Base-by-base conservation (phyloP, 2,113 vertebrate species). In the Maccullochella peelii region DNA sequence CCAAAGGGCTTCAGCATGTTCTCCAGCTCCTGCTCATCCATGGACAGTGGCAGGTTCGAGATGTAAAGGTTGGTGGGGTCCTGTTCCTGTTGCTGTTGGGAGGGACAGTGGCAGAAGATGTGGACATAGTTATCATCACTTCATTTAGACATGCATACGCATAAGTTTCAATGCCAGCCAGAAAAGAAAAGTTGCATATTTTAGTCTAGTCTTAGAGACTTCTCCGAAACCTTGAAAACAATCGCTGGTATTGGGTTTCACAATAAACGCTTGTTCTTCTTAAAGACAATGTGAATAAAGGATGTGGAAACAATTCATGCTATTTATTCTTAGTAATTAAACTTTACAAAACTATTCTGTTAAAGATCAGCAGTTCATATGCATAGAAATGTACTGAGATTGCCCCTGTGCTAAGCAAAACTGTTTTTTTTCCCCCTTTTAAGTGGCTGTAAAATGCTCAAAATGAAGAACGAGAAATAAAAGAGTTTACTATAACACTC, bases 11-110 rank as follows among this genome's bases (percentile, higher is more conserved):
- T 96, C 80, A 96, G 91, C 95, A 95, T 95, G 89, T 95, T 96
- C 93, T 96, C 95, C 90, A 96, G 85, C 91, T 96, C 95, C 86
- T 96, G 95, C 91, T 96, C 95, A 10, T 96, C 95, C 95, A 96
- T 96, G 55, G 94, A 94, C 81, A 95, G 91, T 0, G 95, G 95
- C 78, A 96, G 92, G 87, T 96, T 96, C 18, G 95, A 96, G 90
- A 96, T 95, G 90, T 96, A 95, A 6, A 95, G 92, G 89, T 95
- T 95, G 79, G 95, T 95, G 67, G 95, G 95, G 79, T 95, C 94
- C 87, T 95, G 95, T 75, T 95, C 95, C 75, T 95, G 95, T 94
- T 95, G 94, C 94, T 95, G 89, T 83, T 70, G 50, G 33, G 61
- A 68, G 18, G 79, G 68, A 86, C 14, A 82, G n/a, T 5, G 5